Evolutionary conservation across 2,888 invertebrate genomes (phyloP).

Genomic region (Byasa hedistus): DNA sequence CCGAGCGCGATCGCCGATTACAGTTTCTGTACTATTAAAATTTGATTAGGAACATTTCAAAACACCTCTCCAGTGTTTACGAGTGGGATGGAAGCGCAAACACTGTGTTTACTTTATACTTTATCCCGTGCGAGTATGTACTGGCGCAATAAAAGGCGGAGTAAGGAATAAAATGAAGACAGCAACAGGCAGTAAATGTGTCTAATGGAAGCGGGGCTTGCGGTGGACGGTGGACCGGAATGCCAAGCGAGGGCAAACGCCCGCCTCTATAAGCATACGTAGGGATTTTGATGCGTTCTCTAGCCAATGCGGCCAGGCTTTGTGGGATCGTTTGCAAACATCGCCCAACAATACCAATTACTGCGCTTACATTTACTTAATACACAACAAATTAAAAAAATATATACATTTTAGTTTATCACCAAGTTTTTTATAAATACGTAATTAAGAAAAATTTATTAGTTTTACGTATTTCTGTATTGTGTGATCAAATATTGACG

Average conservation of each 20-base stretch:
- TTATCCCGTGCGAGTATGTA: conserved; percentile 16
- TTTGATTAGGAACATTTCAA: not conserved
- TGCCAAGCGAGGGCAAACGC: conserved; percentile 35
- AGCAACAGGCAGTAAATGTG: conserved; percentile 39
- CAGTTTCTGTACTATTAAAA: conserved; percentile 1
- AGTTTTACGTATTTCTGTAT: too few species aligned
- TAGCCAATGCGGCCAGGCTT: conserved; percentile 24
- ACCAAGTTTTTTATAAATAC: too few species aligned
- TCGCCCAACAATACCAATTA: not conserved
- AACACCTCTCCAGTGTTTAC: not conserved
- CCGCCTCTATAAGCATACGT: conserved; percentile 30
- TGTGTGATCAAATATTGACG: not conserved
- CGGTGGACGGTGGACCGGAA: conserved; percentile 37
- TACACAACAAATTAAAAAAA: too few species aligned
- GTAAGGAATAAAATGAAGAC: conserved; percentile 39
- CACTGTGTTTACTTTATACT: conserved; percentile 15
- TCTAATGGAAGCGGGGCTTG: conserved; percentile 37
- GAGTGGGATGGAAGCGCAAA: not conserved
- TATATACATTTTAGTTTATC: too few species aligned
- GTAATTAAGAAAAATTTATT: too few species aligned
- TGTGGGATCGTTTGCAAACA: conserved; percentile 27
- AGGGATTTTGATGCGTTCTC: conserved; percentile 29
- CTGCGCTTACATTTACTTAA: not conserved
- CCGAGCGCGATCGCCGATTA: not conserved
- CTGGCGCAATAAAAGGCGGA: conserved; percentile 30